Evolutionary conservation across 2,113 vertebrate genomes (phyloP).

Genomic region (Megaptera novaeangliae): DNA sequence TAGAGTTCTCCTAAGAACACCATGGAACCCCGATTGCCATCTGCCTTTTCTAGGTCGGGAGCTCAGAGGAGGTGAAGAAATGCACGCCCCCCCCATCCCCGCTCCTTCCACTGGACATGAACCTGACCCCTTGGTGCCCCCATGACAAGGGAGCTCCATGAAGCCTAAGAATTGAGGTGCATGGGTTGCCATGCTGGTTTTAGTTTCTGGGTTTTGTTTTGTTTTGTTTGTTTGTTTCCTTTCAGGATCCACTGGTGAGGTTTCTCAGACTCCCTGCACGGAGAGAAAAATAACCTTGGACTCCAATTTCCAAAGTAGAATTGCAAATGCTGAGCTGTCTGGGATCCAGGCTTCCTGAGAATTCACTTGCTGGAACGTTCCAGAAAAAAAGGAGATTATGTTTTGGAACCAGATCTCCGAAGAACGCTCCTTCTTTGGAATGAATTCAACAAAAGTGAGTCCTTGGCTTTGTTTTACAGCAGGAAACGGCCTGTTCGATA

Average conservation of each 20-base stretch:
- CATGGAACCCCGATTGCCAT: neutral
- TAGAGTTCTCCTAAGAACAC: neutral
- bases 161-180: neutral
- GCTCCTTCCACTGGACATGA: neutral
- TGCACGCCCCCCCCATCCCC: neutral
- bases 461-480: neutral
- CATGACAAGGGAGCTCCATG: neutral
- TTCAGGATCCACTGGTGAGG: neutral
- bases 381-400: neutral
- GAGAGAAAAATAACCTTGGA: neutral
- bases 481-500: conserved; percentile 21
- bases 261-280: neutral
- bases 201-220: neutral
- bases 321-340: neutral
- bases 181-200: neutral
- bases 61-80: neutral
- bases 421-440: neutral
- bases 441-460: neutral
- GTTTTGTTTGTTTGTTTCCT: neutral
- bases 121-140: neutral
- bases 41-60: neutral
- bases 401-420: neutral
- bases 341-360: neutral
- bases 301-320: neutral
- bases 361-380: neutral